phyloP scores from a whole-genome alignment of 2,113 vertebrate species.

The Sialia sialis region DNA sequence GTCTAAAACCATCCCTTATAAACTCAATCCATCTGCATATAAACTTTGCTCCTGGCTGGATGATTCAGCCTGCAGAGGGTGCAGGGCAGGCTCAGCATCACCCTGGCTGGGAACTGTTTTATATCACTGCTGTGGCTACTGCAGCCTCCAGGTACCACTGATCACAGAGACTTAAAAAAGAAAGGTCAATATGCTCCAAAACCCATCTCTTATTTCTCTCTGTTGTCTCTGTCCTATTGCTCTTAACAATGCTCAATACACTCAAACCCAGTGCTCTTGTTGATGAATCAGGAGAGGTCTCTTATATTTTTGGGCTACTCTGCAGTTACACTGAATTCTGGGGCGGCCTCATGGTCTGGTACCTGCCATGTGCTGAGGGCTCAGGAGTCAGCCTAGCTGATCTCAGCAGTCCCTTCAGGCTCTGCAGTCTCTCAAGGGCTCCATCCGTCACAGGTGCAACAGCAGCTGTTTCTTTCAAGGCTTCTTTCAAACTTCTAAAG shows the following conservation, averaged over 20 bases:
- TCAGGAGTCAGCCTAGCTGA: not conserved
- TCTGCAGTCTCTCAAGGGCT: not conserved
- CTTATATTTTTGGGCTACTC: not conserved
- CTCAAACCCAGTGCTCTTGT: not conserved
- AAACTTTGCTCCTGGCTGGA: not conserved
- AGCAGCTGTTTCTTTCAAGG: not conserved
- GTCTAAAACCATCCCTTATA: not conserved
- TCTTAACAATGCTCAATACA: not conserved
- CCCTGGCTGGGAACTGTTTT: not conserved
- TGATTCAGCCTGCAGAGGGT: rapidly evolving
- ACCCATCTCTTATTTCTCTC: not conserved
- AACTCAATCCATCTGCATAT: not conserved
- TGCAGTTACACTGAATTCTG: not conserved
- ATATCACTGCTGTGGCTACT: not conserved
- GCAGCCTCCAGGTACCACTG: rapidly evolving
- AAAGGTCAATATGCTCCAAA: rapidly evolving
- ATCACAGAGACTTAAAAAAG: not conserved
- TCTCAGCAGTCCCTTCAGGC: not conserved
- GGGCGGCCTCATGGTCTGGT: not conserved
- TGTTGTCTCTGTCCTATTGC: not conserved
- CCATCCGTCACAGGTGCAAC: not conserved
- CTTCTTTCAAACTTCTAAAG: not conserved
- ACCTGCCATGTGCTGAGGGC: not conserved
- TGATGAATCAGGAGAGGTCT: not conserved
- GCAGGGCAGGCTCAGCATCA: not conserved